Evolutionary conservation across 2,888 invertebrate species (phyloP).

Genomic region (Microplitis manilae): DNA sequence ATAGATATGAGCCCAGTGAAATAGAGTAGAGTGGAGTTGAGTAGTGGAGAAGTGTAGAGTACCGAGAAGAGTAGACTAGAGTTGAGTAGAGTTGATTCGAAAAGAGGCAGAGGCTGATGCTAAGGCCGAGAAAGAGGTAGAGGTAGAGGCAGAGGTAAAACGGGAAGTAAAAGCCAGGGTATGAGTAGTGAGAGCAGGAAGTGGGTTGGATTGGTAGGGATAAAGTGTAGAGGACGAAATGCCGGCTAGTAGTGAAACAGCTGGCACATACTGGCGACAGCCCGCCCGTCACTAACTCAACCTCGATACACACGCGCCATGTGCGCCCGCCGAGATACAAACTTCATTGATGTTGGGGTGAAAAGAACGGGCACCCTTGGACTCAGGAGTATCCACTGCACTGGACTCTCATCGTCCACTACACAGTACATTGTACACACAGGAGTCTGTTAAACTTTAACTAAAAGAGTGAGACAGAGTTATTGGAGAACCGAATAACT

Average conservation of each 20-base stretch:
- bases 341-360: slow-evolving; percentile 69
- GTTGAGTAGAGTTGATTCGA: neutral
- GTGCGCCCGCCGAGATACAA: slow-evolving; percentile 67
- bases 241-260: slow-evolving; percentile 67
- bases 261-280: slow-evolving; percentile 70
- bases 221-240: slow-evolving; percentile 22
- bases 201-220: slow-evolving; percentile 7
- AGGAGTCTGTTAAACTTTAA: neutral
- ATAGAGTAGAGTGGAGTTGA: neutral
- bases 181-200: slow-evolving; percentile 29
- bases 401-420: neutral
- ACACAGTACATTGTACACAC: slow-evolving; percentile 23
- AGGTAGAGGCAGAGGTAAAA: slow-evolving; percentile 18
- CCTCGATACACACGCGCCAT: slow-evolving; percentile 68
- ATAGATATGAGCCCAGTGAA: slow-evolving; percentile 19
- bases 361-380: slow-evolving; percentile 49
- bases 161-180: slow-evolving; percentile 24
- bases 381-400: neutral
- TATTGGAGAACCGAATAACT: slow-evolving; percentile 12
- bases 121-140: slow-evolving; percentile 33
- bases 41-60: neutral
- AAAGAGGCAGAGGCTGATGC: slow-evolving; percentile 28
- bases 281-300: slow-evolving; percentile 70
- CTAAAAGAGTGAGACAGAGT: slow-evolving; percentile 21
- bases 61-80: slow-evolving; percentile 9